Percentiles rank a stretch among this genome's conserved stretches.
phyloP scores from a whole-genome alignment of 1,140 invertebrate genomes.

The Psilanteris sp. region DNA sequence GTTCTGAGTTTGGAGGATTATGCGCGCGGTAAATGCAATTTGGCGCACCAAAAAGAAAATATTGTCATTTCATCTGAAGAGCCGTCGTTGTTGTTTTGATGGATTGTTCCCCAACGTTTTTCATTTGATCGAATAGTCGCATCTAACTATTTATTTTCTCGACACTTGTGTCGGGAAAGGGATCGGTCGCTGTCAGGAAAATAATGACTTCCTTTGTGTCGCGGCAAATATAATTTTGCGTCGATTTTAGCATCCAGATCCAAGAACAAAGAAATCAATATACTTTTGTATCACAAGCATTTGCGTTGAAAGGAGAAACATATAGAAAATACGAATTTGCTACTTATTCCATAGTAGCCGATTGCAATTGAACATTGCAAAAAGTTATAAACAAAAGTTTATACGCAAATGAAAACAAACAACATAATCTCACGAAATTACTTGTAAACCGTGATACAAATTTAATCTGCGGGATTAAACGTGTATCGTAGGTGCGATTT shows the following conservation, averaged over 20 bases:
- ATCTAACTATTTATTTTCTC: conserved; percentile 72
- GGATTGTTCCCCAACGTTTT: conserved; percentile 58
- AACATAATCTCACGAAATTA: too few relatives aligned
- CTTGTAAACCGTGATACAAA: conserved; percentile 11
- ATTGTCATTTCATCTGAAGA: conserved; percentile 71
- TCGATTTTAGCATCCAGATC: conserved; percentile 15
- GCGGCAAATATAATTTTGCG: conserved; percentile 22
- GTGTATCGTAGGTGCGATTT: conserved; percentile 44
- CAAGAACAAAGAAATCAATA: too few relatives aligned
- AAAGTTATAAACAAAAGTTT: too few relatives aligned
- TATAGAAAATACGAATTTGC: too few relatives aligned
- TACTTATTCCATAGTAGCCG: too few relatives aligned
- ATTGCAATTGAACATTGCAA: too few relatives aligned
- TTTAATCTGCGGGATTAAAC: conserved; percentile 48
- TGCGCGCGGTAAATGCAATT: conserved; percentile 6
- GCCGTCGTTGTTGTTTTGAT: conserved; percentile 68
- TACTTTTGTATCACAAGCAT: too few relatives aligned
- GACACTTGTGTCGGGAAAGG: conserved; percentile 67
- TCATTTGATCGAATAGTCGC: conserved; percentile 66
- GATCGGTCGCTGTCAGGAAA: conserved; percentile 49
- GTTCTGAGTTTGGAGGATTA: conserved; percentile 1
- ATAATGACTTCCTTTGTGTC: conserved; percentile 50
- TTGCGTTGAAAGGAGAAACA: too few relatives aligned
- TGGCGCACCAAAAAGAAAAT: conserved; percentile 64
- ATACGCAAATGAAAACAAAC: too few relatives aligned